Evolutionary conservation across 2,113 vertebrate species (phyloP), one percentile per base, ranked within the genome.

Genomic region (Lates calcarifer): DNA sequence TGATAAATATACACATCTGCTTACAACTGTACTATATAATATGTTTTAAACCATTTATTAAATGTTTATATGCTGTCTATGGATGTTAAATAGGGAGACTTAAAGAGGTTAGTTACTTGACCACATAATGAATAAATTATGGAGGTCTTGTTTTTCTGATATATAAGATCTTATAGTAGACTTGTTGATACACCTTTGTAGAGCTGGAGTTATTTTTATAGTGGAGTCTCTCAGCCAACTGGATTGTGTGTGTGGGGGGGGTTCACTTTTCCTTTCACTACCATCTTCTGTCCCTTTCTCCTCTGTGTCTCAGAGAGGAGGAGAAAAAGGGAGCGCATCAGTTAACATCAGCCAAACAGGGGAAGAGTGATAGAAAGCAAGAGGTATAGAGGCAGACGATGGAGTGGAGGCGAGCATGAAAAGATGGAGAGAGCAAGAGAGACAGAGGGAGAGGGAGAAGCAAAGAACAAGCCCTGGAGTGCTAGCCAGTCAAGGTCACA

Each of bases 401-500:
- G 15, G 87, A 91, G 88, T 86, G 82, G 80, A 81, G 67, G 76
- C 49, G 29, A 82, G 82, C 26, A 29, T 58, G 79, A 74, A 88
- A 87, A 88, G 81, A 89, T 87, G 77, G 86, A 90, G 79, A 68
- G 82, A 74, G 87, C 57, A 66, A 28, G 81, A 83, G 87, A 87
- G 81, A 89, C 41, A 73, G 86, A 90, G 73, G 55, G 77, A 89
- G 84, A 79, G 85, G 39, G 63, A 85, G 70, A 90, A 74, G 87
- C 79, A 85, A 80, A 90, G 90, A 93, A 91, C 84, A 83, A 89
- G 91, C 79, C 91, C 89, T 49, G 81, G 90, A 93, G 89, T 89
- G 90, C 89, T 92, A 90, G 88, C 84, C 74, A 92, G 92, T 90
- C 89, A 94, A 94, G 93, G 93, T 94, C 93, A 91, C 63, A 31